Percentiles rank a stretch among this genome's conserved stretches.
Evolutionary conservation across 1,140 invertebrate genomes (phyloP).

Genomic region (Cheumatopsyche charites): DNA sequence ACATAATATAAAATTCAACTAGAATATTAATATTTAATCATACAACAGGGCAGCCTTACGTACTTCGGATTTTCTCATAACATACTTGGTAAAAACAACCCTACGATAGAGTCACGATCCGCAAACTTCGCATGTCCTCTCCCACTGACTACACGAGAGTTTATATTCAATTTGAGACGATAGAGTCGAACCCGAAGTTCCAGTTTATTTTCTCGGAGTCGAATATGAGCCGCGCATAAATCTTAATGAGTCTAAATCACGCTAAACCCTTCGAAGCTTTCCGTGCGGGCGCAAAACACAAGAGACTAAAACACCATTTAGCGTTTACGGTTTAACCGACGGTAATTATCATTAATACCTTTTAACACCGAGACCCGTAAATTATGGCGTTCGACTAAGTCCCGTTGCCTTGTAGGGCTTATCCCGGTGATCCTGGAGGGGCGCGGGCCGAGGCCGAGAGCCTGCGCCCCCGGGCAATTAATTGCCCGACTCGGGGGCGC

Average conservation of each 20-base stretch:
- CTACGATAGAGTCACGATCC: no score
- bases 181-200: no score
- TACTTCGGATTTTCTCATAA: no score
- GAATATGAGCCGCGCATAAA: slow-evolving; percentile 45
- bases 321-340: slow-evolving; percentile 48
- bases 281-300: slow-evolving; percentile 45
- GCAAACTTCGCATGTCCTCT: no score
- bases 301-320: slow-evolving; percentile 49
- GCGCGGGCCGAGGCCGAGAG: slow-evolving; percentile 32
- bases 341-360: slow-evolving; percentile 50
- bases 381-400: slow-evolving; percentile 49
- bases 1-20: no score
- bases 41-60: no score
- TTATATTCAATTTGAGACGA: no score
- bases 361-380: slow-evolving; percentile 49
- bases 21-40: no score
- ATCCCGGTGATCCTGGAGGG: slow-evolving; percentile 44
- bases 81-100: no score
- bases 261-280: slow-evolving; percentile 46
- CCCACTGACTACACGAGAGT: no score
- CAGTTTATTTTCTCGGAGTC: not conserved
- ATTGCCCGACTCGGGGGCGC: slow-evolving; percentile 45
- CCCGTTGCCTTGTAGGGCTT: slow-evolving; percentile 48
- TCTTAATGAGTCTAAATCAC: slow-evolving; percentile 49
- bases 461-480: slow-evolving; percentile 39